Conservation (phyloP, 2,797 vertebrate genomes). For the Mallotus villosus region DNA sequence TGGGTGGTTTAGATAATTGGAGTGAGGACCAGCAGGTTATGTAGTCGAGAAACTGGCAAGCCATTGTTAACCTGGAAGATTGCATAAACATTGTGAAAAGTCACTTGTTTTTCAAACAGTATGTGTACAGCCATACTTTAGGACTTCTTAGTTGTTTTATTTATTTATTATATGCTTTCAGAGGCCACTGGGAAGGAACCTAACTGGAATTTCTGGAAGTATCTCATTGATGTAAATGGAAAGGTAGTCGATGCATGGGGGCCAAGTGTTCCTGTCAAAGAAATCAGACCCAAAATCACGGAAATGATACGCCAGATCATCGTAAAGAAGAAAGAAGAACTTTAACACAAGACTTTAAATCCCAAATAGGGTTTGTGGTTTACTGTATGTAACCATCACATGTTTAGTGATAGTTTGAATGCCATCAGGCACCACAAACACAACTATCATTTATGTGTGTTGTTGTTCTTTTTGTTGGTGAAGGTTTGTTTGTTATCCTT, state of each 20-base stretch:
- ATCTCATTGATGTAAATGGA: slow-evolving; percentile 86
- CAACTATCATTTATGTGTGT: neutral
- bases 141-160: neutral
- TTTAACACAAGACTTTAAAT: slow-evolving; percentile 67
- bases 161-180: slow-evolving; percentile 48
- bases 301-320: slow-evolving; percentile 91
- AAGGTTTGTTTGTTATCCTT: neutral
- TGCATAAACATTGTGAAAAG: neutral
- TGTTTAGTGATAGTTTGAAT: too few species aligned
- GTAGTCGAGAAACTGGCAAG: neutral
- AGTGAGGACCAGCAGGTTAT: neutral
- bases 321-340: slow-evolving; percentile 88
- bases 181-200: slow-evolving; percentile 88
- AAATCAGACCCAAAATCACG: slow-evolving; percentile 83
- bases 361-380: neutral
- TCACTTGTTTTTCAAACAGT: too few species aligned
- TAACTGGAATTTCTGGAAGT: slow-evolving; percentile 99
- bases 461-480: neutral
- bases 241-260: slow-evolving; percentile 89
- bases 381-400: neutral
- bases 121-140: neutral
- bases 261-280: slow-evolving; percentile 82
- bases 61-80: neutral
- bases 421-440: neutral
- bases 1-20: neutral